Base-by-base conservation (phyloP, 2,797 vertebrate genomes). In the Eremophila alpestris region DNA sequence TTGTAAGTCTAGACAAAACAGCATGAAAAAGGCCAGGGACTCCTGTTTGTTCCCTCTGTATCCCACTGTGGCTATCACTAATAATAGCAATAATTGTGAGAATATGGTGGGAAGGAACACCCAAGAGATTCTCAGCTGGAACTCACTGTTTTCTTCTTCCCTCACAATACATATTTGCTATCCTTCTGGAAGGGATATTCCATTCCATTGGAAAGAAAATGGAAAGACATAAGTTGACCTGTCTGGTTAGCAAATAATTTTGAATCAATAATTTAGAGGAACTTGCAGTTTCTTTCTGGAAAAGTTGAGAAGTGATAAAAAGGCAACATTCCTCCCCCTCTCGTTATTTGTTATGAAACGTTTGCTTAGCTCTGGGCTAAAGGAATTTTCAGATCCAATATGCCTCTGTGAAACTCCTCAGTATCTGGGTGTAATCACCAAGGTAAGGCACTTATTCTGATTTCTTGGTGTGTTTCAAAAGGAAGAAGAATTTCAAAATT, bases 1-100 rank as follows among this genome's bases (percentile, higher is more conserved):
- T 94, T 95, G 41, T 48, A 79, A 89, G 96, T 95, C 95, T 95
- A 96, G 94, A 97, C 95, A 91, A 94, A 82, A 91, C 94, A 96
- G 94, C 92, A 93, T 75, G 92, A 92, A 95, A 94, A 86, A 91
- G 92, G 75, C 82, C 87, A 92, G 46, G 68, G 84, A 91, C 65
- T 93, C 76, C 73, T 81, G 54, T 32, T 77, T 94, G 45, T 69
- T 76, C 71, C 87, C 45, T 87, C 55, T 86, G 62, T 55, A 75
- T 63, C 92, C 87, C 82, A 88, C 94, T 92, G 89, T 73, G 82
- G 65, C 55, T 89, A 85, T 91, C 84, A 76, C 87, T 91, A 96
- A 91, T 92, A 96, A 94, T 93, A 95, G 89, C 76, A 92, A 58
- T 58, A 81, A 89, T 69, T 95, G 89, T 95, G 94, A 95, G 94